These are phyloP conservation scores for Andrena haemorrhoa DNA, from an alignment of 2,888 invertebrate genomes.

Conservation along the genomic window DNA sequence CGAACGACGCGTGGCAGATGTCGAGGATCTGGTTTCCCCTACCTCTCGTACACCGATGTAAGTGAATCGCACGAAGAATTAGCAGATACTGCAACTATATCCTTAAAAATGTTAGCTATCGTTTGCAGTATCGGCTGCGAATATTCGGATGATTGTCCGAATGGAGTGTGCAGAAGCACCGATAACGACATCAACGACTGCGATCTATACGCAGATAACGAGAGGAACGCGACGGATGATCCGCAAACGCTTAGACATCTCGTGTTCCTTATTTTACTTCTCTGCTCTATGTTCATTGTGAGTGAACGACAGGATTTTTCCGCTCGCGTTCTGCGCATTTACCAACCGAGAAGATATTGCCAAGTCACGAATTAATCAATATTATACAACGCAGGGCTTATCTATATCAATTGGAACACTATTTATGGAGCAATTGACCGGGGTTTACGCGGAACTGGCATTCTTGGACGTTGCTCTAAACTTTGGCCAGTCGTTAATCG, in stretches of 20 bases:
- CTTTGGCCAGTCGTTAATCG: conserved; percentile 95
- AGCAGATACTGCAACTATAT: background rate
- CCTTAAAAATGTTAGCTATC: background rate
- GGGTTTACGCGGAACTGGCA: conserved; percentile 96
- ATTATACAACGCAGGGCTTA: conserved; percentile 88
- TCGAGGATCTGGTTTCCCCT: conserved; percentile 82
- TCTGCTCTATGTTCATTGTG: conserved; percentile 95
- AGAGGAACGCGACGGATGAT: conserved; percentile 84
- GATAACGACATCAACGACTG: conserved; percentile 73
- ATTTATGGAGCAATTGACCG: conserved; percentile 93
- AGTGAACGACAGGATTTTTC: conserved; percentile 81
- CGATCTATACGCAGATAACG: conserved; percentile 76
- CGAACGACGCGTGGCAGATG: conserved; percentile 80
- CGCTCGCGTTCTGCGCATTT: background rate
- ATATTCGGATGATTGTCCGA: conserved; percentile 72
- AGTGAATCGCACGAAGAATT: conserved; percentile 24
- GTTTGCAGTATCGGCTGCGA: conserved; percentile 66
- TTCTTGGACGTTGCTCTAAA: conserved; percentile 95
- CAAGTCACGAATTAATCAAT: conserved; percentile 9
- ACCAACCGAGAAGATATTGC: background rate
- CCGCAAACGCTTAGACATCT: conserved; percentile 93
- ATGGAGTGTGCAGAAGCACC: conserved; percentile 70
- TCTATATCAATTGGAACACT: conserved; percentile 93
- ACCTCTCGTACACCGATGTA: conserved; percentile 67
- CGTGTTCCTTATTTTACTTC: conserved; percentile 91